Evolutionary conservation across 2,888 invertebrate species (phyloP), one percentile per base, ranked within the genome.

Genomic region (Diogma glabrata): DNA sequence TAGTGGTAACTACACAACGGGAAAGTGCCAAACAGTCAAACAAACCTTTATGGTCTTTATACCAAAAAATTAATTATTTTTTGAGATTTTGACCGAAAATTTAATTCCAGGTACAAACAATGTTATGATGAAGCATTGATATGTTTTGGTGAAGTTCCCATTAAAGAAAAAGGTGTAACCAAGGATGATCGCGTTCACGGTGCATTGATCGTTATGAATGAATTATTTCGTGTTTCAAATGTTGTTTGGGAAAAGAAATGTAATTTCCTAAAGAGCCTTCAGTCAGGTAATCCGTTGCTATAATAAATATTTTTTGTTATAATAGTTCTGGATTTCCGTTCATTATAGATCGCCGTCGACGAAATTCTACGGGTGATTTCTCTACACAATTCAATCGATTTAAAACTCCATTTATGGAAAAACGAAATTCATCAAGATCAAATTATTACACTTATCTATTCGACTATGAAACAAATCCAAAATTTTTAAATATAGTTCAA

Each of bases 1-100:
- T 99, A 6, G 87, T 93, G 1, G 93, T 97, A 1, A 95, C 93
- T 0, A 87, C 95, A 2, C 96, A 96, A 64, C 77, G 99, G 54
- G 99, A 99, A 72, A 87, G 87, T n/a, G 86, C 89, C 0, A 93
- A 91, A 65, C 92, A 93, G 64, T 84, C 85, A 36, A 86, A 88
- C 58, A 87, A 85, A 63, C 86, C 89, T 1, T 84, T 83, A 58
- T 95, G 94, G 92, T 91, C n/a, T n/a, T n/a, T n/a, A n/a, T n/a
- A n/a, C n/a, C n/a, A n/a, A n/a, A n/a, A n/a, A n/a, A n/a, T n/a
- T n/a, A n/a, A n/a, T n/a, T n/a, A n/a, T n/a, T n/a, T n/a, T n/a
- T n/a, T n/a, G n/a, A n/a, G n/a, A n/a, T n/a, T n/a, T n/a, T n/a
- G n/a, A n/a, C n/a, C n/a, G n/a, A n/a, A n/a, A n/a, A n/a, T n/a